Percentiles rank a stretch among this genome's conserved stretches.
These are phyloP conservation scores for Caerostris darwini DNA, from an alignment of 1,140 invertebrate genomes.

Conservation along the genomic window DNA sequence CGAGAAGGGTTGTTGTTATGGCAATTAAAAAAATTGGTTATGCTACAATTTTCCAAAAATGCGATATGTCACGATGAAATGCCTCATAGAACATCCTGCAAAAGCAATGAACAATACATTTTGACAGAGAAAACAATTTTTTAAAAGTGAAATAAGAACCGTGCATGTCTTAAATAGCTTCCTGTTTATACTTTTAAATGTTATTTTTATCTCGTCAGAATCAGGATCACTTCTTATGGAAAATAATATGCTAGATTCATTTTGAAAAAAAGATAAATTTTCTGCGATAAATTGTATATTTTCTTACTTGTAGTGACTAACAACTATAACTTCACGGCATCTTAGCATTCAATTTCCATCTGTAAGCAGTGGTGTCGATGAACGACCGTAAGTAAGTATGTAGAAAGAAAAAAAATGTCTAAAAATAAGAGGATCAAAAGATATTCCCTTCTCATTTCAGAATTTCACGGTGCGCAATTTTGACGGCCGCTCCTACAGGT, in stretches of 20 bases:
- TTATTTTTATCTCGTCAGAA: constrained; percentile 14
- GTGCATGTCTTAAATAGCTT: not conserved
- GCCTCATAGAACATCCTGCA: not conserved
- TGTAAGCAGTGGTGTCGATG: not conserved
- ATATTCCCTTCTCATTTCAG: constrained; percentile 12
- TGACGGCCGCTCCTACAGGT: not conserved
- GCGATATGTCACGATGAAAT: too few species aligned
- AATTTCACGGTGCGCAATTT: not conserved
- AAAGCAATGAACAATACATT: not conserved
- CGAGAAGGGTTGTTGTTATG: too few species aligned
- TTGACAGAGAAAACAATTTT: not conserved
- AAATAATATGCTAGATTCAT: not conserved
- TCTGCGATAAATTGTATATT: too few species aligned
- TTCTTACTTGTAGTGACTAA: not conserved
- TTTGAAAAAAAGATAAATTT: too few species aligned
- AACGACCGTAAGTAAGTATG: not conserved
- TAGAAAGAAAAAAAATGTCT: too few species aligned
- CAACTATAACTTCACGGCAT: not conserved
- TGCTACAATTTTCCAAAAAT: too few species aligned
- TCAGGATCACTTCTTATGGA: not conserved
- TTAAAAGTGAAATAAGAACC: not conserved
- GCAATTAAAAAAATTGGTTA: too few species aligned
- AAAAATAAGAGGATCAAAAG: not conserved
- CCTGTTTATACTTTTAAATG: not conserved
- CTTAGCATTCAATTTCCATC: constrained; percentile 27